Base-by-base conservation (phyloP, 2,113 vertebrate species). In the Vanacampus margaritifer region DNA sequence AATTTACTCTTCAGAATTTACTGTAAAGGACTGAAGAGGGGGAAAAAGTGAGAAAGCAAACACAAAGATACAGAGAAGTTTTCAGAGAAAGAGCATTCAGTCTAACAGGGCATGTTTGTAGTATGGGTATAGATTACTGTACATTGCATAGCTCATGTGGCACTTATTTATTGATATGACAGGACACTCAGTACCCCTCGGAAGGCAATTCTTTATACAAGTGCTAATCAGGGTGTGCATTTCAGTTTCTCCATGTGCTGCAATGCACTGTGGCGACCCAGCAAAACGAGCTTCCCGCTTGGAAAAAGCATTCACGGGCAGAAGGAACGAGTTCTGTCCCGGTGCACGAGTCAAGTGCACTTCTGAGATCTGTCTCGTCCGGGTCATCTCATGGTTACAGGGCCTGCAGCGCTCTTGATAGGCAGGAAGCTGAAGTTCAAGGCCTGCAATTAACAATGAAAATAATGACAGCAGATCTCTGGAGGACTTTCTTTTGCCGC, bases 141-240 rank as follows among this genome's bases (percentile, higher is more conserved):
- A 95, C 94, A 96, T 97, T 99, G 97, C 96, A 98, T 99, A 98
- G 96, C 93, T 98, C 93, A 92, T 89, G 92, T 93, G 94, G 94
- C 94, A 95, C 94, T 94, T 94, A 92, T 91, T 82, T 86, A 88
- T 69, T 45, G 17, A 87, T 79, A 86, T 76, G 86, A 90, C 88
- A 90, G 87, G 92, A 91, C 91, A 90, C 94, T 92, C 87, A 86
- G 91, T 92, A 92, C 94, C 95, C 93, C 93, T 92, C 91, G 91
- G 90, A 95, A 96, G 94, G 95, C 94, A 92, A 92, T 93, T 91
- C 90, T 94, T 92, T 93, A 91, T 90, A 94, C 95, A 96, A 97
- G 95, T 96, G 96, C 94, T 96, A 91, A 90, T 91, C 80, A 92
- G 84, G 93, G 87, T 92, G 93, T 94, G 96, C 94, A 86, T 93